phyloP scores from a whole-genome alignment of 2,113 vertebrate genomes.

The Galemys pyrenaicus region DNA sequence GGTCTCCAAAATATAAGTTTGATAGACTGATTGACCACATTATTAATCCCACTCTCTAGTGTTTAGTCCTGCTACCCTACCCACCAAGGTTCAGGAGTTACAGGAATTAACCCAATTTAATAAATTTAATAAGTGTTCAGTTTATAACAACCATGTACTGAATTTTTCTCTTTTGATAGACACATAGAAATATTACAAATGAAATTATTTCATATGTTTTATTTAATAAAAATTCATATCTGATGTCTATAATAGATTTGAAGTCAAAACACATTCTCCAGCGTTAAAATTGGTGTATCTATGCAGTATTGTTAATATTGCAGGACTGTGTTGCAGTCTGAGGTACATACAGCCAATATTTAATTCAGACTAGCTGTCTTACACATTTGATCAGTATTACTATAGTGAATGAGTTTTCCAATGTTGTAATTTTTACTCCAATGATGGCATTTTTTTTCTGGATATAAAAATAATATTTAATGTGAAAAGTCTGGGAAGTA shows the following conservation, averaged over 20 bases:
- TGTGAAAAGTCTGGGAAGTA: background rate
- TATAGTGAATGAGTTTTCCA: background rate
- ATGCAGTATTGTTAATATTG: background rate
- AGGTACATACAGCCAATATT: background rate
- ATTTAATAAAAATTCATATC: background rate
- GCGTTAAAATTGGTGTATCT: background rate
- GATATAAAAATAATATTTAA: constrained; percentile 7
- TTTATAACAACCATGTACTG: background rate
- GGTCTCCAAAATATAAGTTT: background rate
- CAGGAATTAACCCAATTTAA: background rate
- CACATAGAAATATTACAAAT: background rate
- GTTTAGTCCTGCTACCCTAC: background rate
- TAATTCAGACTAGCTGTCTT: background rate
- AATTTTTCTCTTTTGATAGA: background rate
- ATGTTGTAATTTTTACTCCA: background rate
- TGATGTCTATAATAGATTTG: background rate
- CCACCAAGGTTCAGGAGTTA: background rate
- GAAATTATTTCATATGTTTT: background rate
- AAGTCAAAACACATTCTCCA: background rate
- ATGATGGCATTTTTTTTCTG: background rate
- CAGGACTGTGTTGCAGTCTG: background rate
- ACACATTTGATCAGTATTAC: background rate
- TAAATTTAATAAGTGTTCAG: background rate
- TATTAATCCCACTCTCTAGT: background rate
- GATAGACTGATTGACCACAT: background rate